These are phyloP conservation scores for Apodemia zela DNA, from an alignment of 2,888 invertebrate genomes.

Conservation along the genomic window DNA sequence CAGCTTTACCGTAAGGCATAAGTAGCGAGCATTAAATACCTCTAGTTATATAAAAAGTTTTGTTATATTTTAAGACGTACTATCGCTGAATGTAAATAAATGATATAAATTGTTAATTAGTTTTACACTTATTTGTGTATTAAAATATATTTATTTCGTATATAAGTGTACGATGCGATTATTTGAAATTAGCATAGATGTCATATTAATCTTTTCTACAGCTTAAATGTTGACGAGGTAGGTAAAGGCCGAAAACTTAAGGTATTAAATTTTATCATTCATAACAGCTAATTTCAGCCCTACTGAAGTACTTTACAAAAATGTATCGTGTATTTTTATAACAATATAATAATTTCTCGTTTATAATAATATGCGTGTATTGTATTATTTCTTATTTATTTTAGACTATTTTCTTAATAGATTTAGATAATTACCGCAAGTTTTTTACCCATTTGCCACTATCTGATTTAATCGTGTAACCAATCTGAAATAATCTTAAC, in stretches of 20 bases:
- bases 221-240: background rate
- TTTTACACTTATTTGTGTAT: slow-evolving; percentile 5
- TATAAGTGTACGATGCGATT: background rate
- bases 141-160: background rate
- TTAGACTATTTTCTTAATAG: background rate
- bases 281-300: no score
- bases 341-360: background rate
- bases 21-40: background rate
- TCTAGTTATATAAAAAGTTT: background rate
- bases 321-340: background rate
- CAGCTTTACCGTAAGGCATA: no score
- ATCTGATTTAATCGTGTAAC: no score
- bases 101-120: slow-evolving; percentile 5
- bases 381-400: background rate
- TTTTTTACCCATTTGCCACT: no score
- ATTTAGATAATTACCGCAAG: background rate
- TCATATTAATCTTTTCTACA: background rate
- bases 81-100: background rate
- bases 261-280: no score
- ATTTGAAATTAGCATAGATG: background rate
- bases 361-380: background rate
- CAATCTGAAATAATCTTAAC: no score
- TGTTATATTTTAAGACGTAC: background rate
- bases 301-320: background rate
- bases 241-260: no score